These are phyloP conservation scores for Turritopsis dohrnii DNA, from an alignment of 30 jellyfish, hydroid and myxozoan genomes.

Conservation along the genomic window DNA sequence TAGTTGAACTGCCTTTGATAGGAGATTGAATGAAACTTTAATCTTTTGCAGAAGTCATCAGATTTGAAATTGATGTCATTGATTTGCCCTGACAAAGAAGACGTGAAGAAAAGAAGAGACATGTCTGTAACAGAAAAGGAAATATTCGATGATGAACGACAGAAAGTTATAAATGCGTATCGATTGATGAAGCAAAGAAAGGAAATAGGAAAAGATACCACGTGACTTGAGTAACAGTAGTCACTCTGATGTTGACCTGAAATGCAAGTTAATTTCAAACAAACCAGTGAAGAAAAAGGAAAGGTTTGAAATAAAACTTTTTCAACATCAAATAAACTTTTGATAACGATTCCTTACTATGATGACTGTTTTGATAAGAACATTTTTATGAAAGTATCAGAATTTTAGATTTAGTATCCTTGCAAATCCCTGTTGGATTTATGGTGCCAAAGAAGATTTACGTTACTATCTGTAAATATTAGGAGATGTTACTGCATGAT, in stretches of 20 bases:
- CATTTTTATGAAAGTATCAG: too few species aligned
- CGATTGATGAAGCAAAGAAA: conserved; percentile 59
- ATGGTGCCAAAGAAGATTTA: too few species aligned
- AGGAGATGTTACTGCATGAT: too few species aligned
- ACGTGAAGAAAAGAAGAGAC: conserved; percentile 31
- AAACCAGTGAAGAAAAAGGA: neutral
- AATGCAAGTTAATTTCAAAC: neutral
- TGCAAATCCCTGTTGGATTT: too few species aligned
- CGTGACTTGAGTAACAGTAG: neutral
- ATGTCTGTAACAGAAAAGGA: conserved; percentile 39
- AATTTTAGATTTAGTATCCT: too few species aligned
- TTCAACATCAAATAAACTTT: too few species aligned
- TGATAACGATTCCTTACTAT: too few species aligned
- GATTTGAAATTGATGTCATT: neutral
- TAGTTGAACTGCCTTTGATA: too few species aligned
- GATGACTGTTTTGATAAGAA: too few species aligned
- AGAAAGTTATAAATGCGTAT: conserved; percentile 58
- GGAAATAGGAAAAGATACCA: neutral
- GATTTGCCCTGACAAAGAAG: neutral
- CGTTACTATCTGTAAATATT: too few species aligned
- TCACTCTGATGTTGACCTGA: neutral
- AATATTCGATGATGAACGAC: conserved; percentile 49
- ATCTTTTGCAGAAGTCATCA: neutral
- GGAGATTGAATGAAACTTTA: too few species aligned
- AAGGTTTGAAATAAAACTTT: neutral